Conservation (phyloP, 2,113 vertebrate species). For the Pholis gunnellus region DNA sequence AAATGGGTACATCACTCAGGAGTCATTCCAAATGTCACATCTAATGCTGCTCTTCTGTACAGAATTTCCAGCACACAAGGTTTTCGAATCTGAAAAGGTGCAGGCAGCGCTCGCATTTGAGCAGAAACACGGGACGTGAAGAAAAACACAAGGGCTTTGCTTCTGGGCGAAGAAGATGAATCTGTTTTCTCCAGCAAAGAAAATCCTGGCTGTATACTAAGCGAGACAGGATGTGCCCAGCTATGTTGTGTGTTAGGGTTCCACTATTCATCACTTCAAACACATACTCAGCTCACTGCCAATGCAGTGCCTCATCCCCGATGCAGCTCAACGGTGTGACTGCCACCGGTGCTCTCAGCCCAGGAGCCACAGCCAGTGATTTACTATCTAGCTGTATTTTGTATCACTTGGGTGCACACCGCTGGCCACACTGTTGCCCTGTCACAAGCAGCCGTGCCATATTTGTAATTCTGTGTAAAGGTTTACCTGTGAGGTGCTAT, state of each 20-base stretch:
- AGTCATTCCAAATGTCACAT: constrained; percentile 21
- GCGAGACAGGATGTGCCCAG: constrained; percentile 53
- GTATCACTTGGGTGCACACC: constrained; percentile 72
- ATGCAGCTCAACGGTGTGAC: constrained; percentile 60
- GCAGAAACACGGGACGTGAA: constrained; percentile 17
- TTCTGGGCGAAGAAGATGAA: constrained; percentile 59
- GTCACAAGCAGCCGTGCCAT: constrained; percentile 60
- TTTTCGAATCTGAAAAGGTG: constrained; percentile 50
- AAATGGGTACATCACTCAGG: constrained; percentile 11
- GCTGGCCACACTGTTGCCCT: constrained; percentile 59
- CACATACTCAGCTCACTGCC: constrained; percentile 63
- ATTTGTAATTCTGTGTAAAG: constrained; percentile 74
- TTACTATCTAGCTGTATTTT: constrained; percentile 76
- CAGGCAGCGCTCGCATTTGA: constrained; percentile 29
- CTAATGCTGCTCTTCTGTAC: constrained; percentile 21
- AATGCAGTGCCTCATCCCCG: constrained; percentile 59
- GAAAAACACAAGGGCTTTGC: constrained; percentile 44
- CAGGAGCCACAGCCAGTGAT: constrained; percentile 71
- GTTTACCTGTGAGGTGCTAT: constrained; percentile 58
- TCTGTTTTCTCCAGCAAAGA: constrained; percentile 57
- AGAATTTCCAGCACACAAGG: constrained; percentile 19
- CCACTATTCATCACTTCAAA: constrained; percentile 74
- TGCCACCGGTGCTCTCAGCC: constrained; percentile 55
- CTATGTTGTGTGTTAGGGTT: constrained; percentile 67
- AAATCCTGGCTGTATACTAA: constrained; percentile 56